A percentile compares a stretch with the other conserved stretches of the same genome.
phyloP scores from a whole-genome alignment of 1,140 invertebrate species.

The Xylocopa sonorina region DNA sequence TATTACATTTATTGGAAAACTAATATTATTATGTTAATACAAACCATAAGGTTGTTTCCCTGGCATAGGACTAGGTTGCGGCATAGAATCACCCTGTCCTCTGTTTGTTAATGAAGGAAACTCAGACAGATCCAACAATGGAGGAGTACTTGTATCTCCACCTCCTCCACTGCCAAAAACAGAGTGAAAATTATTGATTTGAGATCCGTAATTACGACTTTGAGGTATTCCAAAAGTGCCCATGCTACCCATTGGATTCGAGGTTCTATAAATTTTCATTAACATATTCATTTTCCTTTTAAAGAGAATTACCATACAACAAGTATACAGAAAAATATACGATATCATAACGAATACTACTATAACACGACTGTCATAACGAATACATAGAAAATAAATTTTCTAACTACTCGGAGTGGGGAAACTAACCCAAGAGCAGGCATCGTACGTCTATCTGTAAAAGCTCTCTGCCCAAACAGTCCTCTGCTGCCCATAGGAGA shows the following conservation, averaged over 20 bases:
- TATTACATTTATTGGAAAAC: not conserved
- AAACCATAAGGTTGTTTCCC: conserved; percentile 94
- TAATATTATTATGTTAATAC: conserved; percentile 30
- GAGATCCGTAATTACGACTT: conserved; percentile 87
- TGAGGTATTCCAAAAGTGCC: conserved; percentile 84
- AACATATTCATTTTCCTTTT: conserved; percentile 26
- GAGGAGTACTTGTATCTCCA: conserved; percentile 89
- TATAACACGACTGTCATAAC: not conserved
- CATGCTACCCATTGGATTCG: conserved; percentile 85
- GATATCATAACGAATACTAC: not conserved
- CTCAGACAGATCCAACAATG: conserved; percentile 93
- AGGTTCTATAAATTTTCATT: conserved; percentile 79
- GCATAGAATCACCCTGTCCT: conserved; percentile 89
- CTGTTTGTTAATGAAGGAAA: conserved; percentile 94
- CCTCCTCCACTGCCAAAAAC: conserved; percentile 86
- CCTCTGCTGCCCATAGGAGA: conserved; percentile 85
- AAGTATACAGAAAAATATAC: not conserved
- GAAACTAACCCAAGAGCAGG: conserved; percentile 85
- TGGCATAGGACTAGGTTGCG: conserved; percentile 90
- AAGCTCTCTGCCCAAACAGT: conserved; percentile 89
- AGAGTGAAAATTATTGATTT: conserved; percentile 88
- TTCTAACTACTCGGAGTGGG: not conserved
- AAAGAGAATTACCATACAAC: not conserved
- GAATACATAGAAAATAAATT: not conserved
- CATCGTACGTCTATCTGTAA: conserved; percentile 89